Conservation (phyloP, 2,888 invertebrate genomes). For the Acanthococcus lagerstroemiae region DNA sequence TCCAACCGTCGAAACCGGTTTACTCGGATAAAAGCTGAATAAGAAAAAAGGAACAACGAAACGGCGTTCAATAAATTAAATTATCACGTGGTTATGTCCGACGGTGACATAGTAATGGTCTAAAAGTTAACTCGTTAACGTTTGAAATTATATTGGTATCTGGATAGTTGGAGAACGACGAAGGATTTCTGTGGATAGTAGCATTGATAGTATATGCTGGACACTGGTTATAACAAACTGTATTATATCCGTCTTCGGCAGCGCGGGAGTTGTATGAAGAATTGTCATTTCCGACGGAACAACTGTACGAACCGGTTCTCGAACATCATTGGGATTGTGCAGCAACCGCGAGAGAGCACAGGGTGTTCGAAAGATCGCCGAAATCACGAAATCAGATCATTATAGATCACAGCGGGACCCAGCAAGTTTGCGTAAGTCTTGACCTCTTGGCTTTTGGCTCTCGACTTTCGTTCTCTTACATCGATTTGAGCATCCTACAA, state of each 20-base stretch:
- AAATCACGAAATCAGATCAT: too few species aligned
- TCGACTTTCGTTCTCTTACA: too few species aligned
- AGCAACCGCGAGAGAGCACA: neutral
- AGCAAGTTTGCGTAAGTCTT: too few species aligned
- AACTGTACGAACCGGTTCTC: constrained; percentile 28
- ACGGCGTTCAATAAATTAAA: constrained; percentile 27
- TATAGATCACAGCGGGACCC: too few species aligned
- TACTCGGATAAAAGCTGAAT: neutral
- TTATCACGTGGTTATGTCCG: constrained; percentile 28
- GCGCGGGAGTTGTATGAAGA: constrained; percentile 29
- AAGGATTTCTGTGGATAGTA: constrained; percentile 18
- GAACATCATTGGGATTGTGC: constrained; percentile 11
- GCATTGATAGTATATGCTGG: constrained; percentile 23
- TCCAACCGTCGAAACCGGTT: neutral
- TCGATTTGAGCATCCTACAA: too few species aligned
- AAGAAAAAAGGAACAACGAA: neutral
- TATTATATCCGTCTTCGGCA: constrained; percentile 14
- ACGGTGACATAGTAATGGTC: constrained; percentile 27
- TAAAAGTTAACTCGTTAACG: constrained; percentile 26
- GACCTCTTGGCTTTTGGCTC: too few species aligned
- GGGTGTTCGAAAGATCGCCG: neutral
- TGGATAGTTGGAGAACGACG: neutral
- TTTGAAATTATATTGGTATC: constrained; percentile 15
- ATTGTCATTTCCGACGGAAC: constrained; percentile 29
- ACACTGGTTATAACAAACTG: neutral